Percentiles rank a stretch among this genome's conserved stretches.
Evolutionary conservation across 2,888 invertebrate genomes (phyloP).

Genomic region (Ochropacha duplaris): DNA sequence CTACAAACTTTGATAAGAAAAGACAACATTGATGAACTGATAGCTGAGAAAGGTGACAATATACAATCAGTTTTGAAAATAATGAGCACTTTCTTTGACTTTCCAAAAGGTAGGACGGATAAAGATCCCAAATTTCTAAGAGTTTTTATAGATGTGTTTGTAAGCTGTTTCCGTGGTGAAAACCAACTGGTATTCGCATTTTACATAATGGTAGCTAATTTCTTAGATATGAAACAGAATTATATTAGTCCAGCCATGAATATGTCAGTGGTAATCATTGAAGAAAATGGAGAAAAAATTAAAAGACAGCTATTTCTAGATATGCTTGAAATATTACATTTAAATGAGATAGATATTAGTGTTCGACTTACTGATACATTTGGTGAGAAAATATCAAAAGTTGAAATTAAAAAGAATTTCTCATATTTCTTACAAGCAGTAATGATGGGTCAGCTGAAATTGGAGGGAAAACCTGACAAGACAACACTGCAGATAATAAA

Average conservation of each 20-base stretch:
- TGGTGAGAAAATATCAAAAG: constrained; percentile 63
- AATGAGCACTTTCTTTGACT: constrained; percentile 66
- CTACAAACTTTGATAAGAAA: constrained; percentile 66
- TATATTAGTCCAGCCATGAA: constrained; percentile 62
- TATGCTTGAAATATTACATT: constrained; percentile 59
- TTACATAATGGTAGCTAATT: constrained; percentile 61
- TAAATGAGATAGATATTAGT: constrained; percentile 69
- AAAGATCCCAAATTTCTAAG: constrained; percentile 52
- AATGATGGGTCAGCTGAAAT: constrained; percentile 64
- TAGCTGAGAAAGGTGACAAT: constrained; percentile 71
- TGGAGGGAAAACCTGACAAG: constrained; percentile 64
- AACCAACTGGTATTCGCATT: constrained; percentile 70
- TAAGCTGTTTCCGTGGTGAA: constrained; percentile 61
- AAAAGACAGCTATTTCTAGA: constrained; percentile 63
- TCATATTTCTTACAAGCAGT: constrained; percentile 61
- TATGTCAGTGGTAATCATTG: constrained; percentile 51
- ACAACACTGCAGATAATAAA: constrained; percentile 63
- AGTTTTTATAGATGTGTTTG: constrained; percentile 68
- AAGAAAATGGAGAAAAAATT: constrained; percentile 55
- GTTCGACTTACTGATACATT: constrained; percentile 65
- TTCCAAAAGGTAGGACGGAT: constrained; percentile 52
- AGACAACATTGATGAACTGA: constrained; percentile 62
- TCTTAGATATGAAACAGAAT: constrained; percentile 60
- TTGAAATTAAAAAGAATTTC: constrained; percentile 70
- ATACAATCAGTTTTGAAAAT: constrained; percentile 73